Evolutionary conservation across 2,888 invertebrate species (phyloP).

Genomic region (Brassicogethes aeneus): DNA sequence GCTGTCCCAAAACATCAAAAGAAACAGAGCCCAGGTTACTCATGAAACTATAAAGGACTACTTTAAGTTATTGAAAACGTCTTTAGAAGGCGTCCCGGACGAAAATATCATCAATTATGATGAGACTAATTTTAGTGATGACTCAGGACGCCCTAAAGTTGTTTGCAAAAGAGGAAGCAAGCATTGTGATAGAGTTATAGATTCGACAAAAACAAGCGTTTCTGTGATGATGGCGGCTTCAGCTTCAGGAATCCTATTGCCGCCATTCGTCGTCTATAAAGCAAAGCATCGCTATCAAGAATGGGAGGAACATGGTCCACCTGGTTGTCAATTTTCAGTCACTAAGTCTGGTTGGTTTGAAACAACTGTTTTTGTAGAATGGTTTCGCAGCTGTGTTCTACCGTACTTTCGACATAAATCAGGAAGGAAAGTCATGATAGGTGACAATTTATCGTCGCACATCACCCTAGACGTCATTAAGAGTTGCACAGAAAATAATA

Average conservation of each 20-base stretch:
- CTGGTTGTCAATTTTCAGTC: conserved; percentile 21
- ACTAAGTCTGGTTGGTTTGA: conserved; percentile 24
- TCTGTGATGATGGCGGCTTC: conserved; percentile 9
- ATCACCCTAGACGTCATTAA: conserved; percentile 20
- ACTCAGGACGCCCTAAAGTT: conserved; percentile 11
- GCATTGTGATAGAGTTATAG: conserved; percentile 19
- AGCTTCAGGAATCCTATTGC: conserved; percentile 8
- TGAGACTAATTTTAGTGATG: conserved; percentile 13
- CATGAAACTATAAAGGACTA: conserved; percentile 7
- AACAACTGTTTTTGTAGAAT: conserved; percentile 17
- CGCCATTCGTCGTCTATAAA: conserved; percentile 24
- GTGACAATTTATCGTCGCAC: conserved; percentile 28
- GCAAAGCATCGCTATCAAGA: conserved; percentile 25
- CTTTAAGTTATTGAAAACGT: conserved; percentile 4
- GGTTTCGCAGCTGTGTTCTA: conserved; percentile 18
- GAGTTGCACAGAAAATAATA: conserved; percentile 25
- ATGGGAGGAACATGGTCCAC: conserved; percentile 23
- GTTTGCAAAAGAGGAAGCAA: conserved; percentile 14
- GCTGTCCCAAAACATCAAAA: conserved; percentile 6
- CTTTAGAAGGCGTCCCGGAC: conserved; percentile 8
- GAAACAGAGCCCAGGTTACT: conserved; percentile 5
- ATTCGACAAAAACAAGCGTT: conserved; percentile 11
- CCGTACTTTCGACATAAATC: conserved; percentile 18
- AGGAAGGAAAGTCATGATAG: conserved; percentile 28
- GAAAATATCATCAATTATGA: conserved; percentile 12